Percentiles rank a stretch among this genome's conserved stretches.
phyloP scores from a whole-genome alignment of 1,140 invertebrate species.

The Megathymus violae region DNA sequence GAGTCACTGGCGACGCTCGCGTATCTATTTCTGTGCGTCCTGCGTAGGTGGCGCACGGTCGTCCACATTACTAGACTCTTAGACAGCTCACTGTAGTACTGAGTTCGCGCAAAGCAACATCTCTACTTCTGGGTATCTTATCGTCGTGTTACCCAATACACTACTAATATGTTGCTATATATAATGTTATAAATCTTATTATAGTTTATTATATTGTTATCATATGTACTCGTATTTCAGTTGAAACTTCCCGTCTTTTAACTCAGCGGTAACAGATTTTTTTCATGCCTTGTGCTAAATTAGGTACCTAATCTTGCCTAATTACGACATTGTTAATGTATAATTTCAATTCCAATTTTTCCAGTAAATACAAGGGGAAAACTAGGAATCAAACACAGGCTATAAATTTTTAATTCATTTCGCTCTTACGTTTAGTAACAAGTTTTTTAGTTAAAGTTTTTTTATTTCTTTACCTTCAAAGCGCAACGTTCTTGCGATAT shows the following conservation, averaged over 20 bases:
- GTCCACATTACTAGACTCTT: conserved; percentile 46
- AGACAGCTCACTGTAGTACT: conserved; percentile 47
- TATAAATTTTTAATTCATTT: conserved; percentile 9
- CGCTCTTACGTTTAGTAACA: not conserved
- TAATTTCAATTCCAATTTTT: no score
- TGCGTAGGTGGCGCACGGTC: conserved; percentile 57
- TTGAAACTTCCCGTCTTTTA: no score
- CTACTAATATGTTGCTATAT: no score
- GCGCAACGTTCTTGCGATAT: not conserved
- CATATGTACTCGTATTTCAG: no score
- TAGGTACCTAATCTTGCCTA: no score
- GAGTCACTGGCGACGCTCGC: conserved; percentile 71
- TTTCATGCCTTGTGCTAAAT: no score
- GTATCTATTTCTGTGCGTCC: conserved; percentile 63
- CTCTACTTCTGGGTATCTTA: not conserved
- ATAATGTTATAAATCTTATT: no score
- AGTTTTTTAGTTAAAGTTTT: not conserved
- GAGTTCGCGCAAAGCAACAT: not conserved
- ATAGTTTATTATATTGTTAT: no score
- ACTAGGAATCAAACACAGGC: no score
- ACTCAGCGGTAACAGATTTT: no score
- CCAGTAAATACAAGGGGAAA: no score
- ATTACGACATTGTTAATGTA: no score
- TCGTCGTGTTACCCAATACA: not conserved
- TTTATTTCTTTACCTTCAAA: not conserved